Percentiles rank a stretch among this genome's conserved stretches.
Conservation (phyloP, 2,888 invertebrate species). For the Crioceris asparagi region DNA sequence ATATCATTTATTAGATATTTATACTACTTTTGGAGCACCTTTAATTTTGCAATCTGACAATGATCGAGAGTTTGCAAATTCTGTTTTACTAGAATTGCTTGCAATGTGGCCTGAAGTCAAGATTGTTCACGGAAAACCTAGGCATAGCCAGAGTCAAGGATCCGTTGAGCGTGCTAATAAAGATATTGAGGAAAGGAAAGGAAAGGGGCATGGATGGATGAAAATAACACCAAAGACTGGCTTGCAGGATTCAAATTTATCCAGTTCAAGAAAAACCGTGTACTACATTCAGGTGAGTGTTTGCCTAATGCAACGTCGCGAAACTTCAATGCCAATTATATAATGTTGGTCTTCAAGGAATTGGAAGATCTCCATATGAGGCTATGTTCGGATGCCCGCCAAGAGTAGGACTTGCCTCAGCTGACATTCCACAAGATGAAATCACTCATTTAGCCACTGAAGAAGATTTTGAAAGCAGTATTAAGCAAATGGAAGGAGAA, state of each 20-base stretch:
- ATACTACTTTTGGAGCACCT: constrained; percentile 1
- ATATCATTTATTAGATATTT: constrained; percentile 1
- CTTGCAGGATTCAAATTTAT: not conserved
- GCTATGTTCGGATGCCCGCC: not conserved
- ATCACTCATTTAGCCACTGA: not conserved
- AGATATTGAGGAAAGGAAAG: constrained; percentile 1
- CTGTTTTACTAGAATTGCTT: constrained; percentile 6
- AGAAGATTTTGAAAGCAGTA: not conserved
- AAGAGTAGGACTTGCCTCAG: constrained; percentile 1
- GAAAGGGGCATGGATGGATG: not conserved
- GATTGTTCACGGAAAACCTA: constrained; percentile 14
- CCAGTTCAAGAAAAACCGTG: constrained; percentile 1
- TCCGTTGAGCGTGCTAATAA: constrained; percentile 7
- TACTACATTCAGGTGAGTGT: not conserved
- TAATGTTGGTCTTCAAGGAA: not conserved
- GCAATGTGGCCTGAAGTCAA: constrained; percentile 13
- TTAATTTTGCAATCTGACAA: not conserved
- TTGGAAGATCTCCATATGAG: constrained; percentile 1
- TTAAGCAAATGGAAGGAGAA: not conserved
- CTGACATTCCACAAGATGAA: not conserved
- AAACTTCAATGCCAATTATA: not conserved
- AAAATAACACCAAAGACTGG: not conserved
- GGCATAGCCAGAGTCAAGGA: constrained; percentile 11
- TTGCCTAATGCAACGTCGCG: not conserved
- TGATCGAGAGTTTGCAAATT: not conserved